Percentiles rank a stretch among this genome's conserved stretches.
Conservation (phyloP, 2,797 vertebrate genomes). For the Coluber constrictor region DNA sequence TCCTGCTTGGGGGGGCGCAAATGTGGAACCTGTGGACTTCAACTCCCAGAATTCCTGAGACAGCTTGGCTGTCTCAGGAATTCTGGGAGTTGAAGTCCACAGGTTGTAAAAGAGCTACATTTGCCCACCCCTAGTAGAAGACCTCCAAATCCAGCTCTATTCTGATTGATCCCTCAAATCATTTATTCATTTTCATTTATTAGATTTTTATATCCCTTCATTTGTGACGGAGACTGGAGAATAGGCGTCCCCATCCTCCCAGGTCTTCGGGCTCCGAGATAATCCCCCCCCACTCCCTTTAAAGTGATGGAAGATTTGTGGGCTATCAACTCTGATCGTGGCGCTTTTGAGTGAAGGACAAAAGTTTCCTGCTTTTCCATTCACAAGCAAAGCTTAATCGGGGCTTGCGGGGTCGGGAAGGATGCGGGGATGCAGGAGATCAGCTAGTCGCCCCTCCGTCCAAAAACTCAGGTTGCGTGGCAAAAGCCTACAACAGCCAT, state of each 20-base stretch:
- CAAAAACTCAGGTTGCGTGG: background rate
- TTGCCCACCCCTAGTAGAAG: too few species aligned
- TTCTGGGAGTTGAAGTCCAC: too few species aligned
- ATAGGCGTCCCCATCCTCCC: rapidly evolving
- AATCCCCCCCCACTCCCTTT: background rate
- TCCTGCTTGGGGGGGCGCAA: too few species aligned
- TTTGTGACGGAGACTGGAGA: background rate
- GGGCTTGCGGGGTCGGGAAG: background rate
- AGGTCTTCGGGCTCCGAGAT: background rate
- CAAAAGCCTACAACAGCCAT: background rate
- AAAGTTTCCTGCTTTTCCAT: background rate
- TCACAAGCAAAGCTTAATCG: background rate
- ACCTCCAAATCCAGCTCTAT: background rate
- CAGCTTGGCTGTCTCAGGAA: too few species aligned
- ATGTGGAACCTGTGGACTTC: too few species aligned
- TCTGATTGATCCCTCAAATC: background rate
- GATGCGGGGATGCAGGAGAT: background rate
- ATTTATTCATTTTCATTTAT: too few species aligned
- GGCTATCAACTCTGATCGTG: background rate
- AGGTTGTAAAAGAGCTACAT: too few species aligned
- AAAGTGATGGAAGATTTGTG: background rate
- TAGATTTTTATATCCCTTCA: background rate
- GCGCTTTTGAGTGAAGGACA: background rate
- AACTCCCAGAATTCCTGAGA: too few species aligned
- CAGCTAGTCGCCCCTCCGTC: background rate